Base-by-base conservation (phyloP, 2,888 invertebrate species). In the Geophilus truncorum region DNA sequence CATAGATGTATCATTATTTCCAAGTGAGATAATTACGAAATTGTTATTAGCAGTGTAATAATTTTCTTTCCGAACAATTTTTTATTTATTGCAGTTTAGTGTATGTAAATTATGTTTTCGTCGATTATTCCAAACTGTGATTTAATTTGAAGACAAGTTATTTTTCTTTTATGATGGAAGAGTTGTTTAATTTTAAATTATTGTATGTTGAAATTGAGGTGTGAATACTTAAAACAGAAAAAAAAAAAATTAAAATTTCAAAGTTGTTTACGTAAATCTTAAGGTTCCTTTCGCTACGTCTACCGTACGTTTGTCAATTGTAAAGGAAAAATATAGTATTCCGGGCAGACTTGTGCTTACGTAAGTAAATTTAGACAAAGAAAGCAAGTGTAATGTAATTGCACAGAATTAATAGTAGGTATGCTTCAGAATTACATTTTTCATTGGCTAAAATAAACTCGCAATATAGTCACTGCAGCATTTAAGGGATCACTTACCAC, bases 401-500 rank as follows among this genome's bases (percentile, higher is more conserved):
- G 28, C 70, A 25, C 18, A 51, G 5, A 51, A 51, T 15, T 70
- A 28, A 70, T 6, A 15, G 15, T 7, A 45, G 15, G 25, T 15
- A 70, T 28, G 70, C 10, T 10, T 23, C 28, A 70, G 25, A 70
- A 15, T n/a, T 9, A 10, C 21, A 23, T 23, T 23, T 70, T 70
- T 2, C n/a, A 70, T 70, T 70, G 70, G 70, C 70, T 28, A 70
- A 25, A 28, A 28, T 70, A 28, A 28, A n/a, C 28, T 70, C 70
- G 25, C 70, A 1, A 70, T n/a, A n/a, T 28, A 70, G 70, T 70
- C 70, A 70, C 70, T 28, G 28, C 23, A 23, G 25, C 23, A 70
- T 70, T 70, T 70, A 70, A 70, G 70, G 70, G n/a, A 70, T 70
- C 70, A 70, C 70, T 28, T 28, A 25, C 15, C 70, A 15, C 70